Evolutionary conservation across 2,113 vertebrate genomes (phyloP).

Genomic region (Bombycilla garrulus): DNA sequence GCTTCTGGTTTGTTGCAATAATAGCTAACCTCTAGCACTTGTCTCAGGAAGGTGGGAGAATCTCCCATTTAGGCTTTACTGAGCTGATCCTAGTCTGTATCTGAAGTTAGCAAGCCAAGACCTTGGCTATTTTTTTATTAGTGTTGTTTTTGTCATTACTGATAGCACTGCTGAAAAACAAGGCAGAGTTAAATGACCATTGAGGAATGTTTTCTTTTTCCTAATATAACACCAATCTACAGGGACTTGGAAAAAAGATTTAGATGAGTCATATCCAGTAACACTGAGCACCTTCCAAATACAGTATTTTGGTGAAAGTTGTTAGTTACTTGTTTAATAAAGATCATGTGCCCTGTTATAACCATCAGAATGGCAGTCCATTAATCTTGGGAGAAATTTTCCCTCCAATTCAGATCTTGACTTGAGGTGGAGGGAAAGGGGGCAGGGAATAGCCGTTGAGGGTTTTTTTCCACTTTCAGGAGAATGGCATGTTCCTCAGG

Average conservation of each 20-base stretch:
- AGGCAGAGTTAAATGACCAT: neutral
- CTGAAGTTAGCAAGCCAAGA: neutral
- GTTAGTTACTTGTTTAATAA: slow-evolving; percentile 67
- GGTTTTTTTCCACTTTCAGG: slow-evolving; percentile 85
- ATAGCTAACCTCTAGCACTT: neutral
- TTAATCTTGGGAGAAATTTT: slow-evolving; percentile 83
- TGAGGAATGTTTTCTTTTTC: neutral
- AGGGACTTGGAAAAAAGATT: neutral
- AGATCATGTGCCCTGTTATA: slow-evolving; percentile 77
- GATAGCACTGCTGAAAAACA: neutral
- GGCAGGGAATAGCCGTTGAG: slow-evolving; percentile 45
- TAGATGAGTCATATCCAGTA: neutral
- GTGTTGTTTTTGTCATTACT: slow-evolving; percentile 25
- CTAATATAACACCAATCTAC: neutral
- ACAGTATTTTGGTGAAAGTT: slow-evolving; percentile 46
- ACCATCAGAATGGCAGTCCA: slow-evolving; percentile 80
- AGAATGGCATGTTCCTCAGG: slow-evolving; percentile 87
- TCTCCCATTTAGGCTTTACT: neutral
- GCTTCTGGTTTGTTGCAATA: neutral
- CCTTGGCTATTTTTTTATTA: neutral
- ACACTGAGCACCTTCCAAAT: slow-evolving; percentile 58
- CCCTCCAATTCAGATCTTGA: slow-evolving; percentile 73
- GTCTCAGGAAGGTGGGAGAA: neutral
- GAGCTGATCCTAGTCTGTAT: neutral
- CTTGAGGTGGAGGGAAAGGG: slow-evolving; percentile 45